Evolutionary conservation across 2,797 vertebrate genomes (phyloP), one percentile per base, ranked within the genome.

Genomic region (Aselliscus stoliczkanus): DNA sequence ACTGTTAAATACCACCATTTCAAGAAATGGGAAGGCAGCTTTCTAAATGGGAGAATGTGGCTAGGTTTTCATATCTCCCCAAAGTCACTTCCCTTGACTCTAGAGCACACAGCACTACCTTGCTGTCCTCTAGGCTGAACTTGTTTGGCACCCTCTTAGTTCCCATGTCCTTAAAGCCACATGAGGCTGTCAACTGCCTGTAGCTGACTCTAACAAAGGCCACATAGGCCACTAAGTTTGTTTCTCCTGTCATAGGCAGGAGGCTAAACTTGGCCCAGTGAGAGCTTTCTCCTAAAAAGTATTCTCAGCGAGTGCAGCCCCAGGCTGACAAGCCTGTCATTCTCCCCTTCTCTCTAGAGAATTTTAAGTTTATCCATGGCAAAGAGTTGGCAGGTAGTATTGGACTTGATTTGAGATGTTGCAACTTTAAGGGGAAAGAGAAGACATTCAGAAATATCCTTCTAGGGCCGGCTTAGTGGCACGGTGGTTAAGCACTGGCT

Each of bases 131-230:
- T 86, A 73, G 70, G 65, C 65, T 93, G 67, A 87, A 92, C 37
- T 93, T 94, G 42, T 75, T 94, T 97, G 95, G 73, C 18, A 88
- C 47, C n/a, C 72, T 96, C 79, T 94, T 70, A 93, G 89, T 56
- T 91, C 64, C 72, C 86, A 64, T 58, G 80, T 87, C 62, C 84
- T 92, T 90, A 93, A 96, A 96, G 69, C 67, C 93, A 96, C 93
- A 94, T 81, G 84, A 92, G 76, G 76, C 93, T 96, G 96, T 97
- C 93, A 96, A 85, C 89, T 96, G 93, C 80, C 76, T 56, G 52
- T 34, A 95, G 87, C 75, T 97, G 93, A 81, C 81, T 96, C 76
- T 94, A 97, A 97, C 81, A 80, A 96, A 97, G 90, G 84, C 87
- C 95, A 97, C 86, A 65, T 72, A 69, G 27, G 39, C 64, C 72